phyloP scores from a whole-genome alignment of 2,113 vertebrate species.

The Isurus oxyrinchus region DNA sequence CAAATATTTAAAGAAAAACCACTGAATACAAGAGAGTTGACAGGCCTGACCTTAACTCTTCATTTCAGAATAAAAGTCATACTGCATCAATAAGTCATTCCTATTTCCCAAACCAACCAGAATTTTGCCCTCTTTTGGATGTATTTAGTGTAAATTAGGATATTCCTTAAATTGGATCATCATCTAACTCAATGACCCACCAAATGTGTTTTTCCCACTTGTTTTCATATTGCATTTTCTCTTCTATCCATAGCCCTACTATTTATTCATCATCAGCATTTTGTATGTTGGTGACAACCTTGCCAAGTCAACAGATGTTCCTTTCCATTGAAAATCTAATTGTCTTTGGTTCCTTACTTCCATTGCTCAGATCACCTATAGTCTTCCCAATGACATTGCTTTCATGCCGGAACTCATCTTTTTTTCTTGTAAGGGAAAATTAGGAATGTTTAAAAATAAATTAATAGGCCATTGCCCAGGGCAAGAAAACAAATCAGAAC shows the following conservation, averaged over 20 bases:
- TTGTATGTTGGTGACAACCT: neutral
- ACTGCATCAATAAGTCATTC: neutral
- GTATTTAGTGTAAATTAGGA: neutral
- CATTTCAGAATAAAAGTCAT: neutral
- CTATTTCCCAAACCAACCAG: neutral
- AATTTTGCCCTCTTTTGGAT: neutral
- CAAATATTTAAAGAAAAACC: constrained; percentile 15
- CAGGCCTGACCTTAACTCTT: neutral
- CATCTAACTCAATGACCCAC: neutral
- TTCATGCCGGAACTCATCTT: neutral
- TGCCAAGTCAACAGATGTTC: neutral
- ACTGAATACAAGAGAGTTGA: neutral
- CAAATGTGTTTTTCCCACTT: neutral
- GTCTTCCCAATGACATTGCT: neutral
- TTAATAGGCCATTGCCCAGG: neutral
- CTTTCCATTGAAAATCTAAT: neutral
- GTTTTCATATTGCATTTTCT: neutral
- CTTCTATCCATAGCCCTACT: too few relatives aligned
- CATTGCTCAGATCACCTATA: neutral
- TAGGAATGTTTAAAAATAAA: neutral
- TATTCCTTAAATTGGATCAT: neutral
- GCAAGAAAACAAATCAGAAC: neutral
- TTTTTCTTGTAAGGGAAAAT: neutral
- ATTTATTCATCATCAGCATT: neutral
- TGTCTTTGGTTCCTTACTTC: neutral